Evolutionary conservation across 2,888 invertebrate species (phyloP), one percentile per base, ranked within the genome.

Genomic region (Yponomeuta evonymella): DNA sequence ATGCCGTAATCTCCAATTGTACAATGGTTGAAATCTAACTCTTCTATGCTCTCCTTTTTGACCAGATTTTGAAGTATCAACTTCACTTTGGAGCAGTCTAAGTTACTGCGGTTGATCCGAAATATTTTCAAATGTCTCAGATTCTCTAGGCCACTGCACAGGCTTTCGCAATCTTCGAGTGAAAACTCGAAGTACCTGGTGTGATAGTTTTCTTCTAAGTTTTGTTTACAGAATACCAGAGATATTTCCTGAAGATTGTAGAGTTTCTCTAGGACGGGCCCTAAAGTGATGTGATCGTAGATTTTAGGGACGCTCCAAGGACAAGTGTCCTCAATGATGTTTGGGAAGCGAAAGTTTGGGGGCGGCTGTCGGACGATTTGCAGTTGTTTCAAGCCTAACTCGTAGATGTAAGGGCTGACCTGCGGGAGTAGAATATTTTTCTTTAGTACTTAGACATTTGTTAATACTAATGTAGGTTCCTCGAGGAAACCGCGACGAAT

Each of bases 11-110:
- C 93, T 2, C 91, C 93, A 69, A 95, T 93, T 75, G 93, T 91
- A 79, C 95, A 95, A 78, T 95, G 94, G 72, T 94, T 95, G 69
- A 95, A 93, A 80, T 95, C 94, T 51, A 95, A 77, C 76, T 94
- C 94, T 73, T 93, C 89, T 48, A 95, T 83, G 75, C 89, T 82
- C 73, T 87, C 89, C 74, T 92, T 90, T 73, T 92, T 93, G 0
- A 88, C 84, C 30, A 93, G 82, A 74, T 92, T 88, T 77, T 94
- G 93, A 48, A 94, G 86, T 67, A 95, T 87, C 2, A 93, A 82
- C 72, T 94, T 94, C 0, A 92, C 92, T 79, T 94, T 94, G 0
- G 88, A 85, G 76, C 94, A 94, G 77, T 94, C 93, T 66, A 95
- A 80, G 75, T 92, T 93, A 75, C 94, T 94, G 63, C 93, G 88